Evolutionary conservation across 2,888 invertebrate species (phyloP).

Genomic region (Sarcophaga caerulescens): DNA sequence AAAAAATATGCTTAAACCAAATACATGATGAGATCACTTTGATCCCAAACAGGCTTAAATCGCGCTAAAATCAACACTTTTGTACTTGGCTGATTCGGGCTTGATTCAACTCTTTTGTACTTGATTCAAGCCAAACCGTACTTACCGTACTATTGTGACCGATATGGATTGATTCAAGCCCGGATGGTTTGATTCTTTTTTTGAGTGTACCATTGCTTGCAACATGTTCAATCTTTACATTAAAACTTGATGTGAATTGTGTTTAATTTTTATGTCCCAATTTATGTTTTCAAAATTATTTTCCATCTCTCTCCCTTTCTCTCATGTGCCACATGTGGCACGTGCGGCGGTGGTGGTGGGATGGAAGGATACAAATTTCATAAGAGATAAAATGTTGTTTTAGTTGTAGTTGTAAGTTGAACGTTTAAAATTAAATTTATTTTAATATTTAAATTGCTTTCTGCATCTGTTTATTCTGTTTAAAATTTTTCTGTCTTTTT

Average conservation of each 20-base stretch:
- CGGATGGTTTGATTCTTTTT: too few relatives aligned
- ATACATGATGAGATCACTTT: too few relatives aligned
- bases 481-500: slow-evolving; percentile 32
- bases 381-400: slow-evolving; percentile 20
- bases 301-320: slow-evolving; percentile 40
- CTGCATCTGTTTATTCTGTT: slow-evolving; percentile 57
- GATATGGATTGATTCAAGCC: too few relatives aligned
- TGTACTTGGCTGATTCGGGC: too few relatives aligned
- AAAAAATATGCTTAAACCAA: too few relatives aligned
- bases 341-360: neutral
- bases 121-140: too few relatives aligned
- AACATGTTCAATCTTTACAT: slow-evolving; percentile 49
- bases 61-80: too few relatives aligned
- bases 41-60: too few relatives aligned
- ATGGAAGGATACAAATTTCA: slow-evolving; percentile 36
- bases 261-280: slow-evolving; percentile 60
- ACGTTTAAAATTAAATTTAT: slow-evolving; percentile 41
- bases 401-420: neutral
- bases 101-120: too few relatives aligned
- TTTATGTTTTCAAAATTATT: slow-evolving; percentile 56
- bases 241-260: slow-evolving; percentile 56
- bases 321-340: neutral
- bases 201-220: slow-evolving; percentile 8
- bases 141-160: too few relatives aligned
- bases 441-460: slow-evolving; percentile 57